Base-by-base conservation (phyloP, 2,888 invertebrate genomes). In the Amaurobius ferox region DNA sequence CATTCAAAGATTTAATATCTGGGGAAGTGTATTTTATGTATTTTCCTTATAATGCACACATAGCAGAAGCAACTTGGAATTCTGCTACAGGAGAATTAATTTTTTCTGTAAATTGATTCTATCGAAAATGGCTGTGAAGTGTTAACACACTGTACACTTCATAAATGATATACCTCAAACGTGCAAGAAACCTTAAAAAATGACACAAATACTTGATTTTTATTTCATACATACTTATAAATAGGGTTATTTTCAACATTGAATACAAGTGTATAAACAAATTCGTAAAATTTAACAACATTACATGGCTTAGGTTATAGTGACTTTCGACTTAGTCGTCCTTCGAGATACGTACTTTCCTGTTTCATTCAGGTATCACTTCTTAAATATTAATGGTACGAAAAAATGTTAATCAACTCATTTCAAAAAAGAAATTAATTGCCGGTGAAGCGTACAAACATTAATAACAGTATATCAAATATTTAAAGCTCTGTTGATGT, bases 201-300 rank as follows among this genome's bases (percentile, higher is more conserved):
- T 55, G 55, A 66, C 66, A 66, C 66, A 66, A 66, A 66, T 55
- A 66, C 23, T 64, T 66, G 28, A 64, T 64, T 66, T 16, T 13
- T 32, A 9, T n/a, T 66, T 30, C n/a, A n/a, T 32, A 66, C 66
- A 66, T n/a, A 32, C 29, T 64, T 66, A 30, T 68, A 77, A 77
- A 77, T 16, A 77, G 77, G 77, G 77, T 68, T 40, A 55, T 68
- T 35, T 30, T 44, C 29, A 79, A 79, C 72, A 72, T 72, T 79
- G 23, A 79, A 79, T 79, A 72, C 71, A 71, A 79, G 78, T 79
- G 78, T 79, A 71, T 72, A 79, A 79, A 79, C 72, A 72, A 78
- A 64, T 35, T 66, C 19, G 9, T 68, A 30, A 66, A n/a, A 71
- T 19, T 28, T 66, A 72, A 79, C 72, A 72, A 79, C 44, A 72